Evolutionary conservation across 2,888 invertebrate species (phyloP).

Genomic region (Drosophila monieri): DNA sequence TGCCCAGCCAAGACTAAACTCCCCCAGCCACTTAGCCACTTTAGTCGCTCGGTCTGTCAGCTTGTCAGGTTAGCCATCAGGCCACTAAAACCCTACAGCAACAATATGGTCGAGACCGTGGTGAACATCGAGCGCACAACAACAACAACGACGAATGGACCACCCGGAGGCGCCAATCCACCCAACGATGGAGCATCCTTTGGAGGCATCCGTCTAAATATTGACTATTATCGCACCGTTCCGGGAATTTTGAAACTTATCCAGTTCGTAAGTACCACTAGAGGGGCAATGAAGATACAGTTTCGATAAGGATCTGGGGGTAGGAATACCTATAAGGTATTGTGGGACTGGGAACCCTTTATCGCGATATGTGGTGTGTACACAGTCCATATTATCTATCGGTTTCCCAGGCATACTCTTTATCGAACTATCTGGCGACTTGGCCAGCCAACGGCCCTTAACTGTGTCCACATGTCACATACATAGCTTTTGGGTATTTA

Average conservation of each 20-base stretch:
- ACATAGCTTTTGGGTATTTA: too few species aligned
- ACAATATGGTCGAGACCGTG: conserved; percentile 93
- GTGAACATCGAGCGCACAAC: conserved; percentile 90
- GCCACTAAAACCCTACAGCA: conserved; percentile 31
- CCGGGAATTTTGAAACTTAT: conserved; percentile 92
- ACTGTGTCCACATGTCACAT: not conserved
- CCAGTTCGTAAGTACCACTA: conserved; percentile 90
- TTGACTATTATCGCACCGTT: conserved; percentile 91
- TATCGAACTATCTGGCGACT: not conserved
- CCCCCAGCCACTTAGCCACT: conserved; percentile 5
- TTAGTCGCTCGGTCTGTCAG: not conserved
- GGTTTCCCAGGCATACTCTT: not conserved
- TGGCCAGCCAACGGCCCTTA: conserved; percentile 1
- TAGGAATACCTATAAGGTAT: too few species aligned
- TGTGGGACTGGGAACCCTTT: not conserved
- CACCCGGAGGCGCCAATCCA: conserved; percentile 73
- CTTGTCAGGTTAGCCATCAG: conserved; percentile 1
- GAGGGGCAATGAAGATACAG: not conserved
- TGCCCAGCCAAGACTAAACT: conserved; percentile 30
- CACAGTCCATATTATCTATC: conserved; percentile 26
- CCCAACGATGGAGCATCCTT: conserved; percentile 84
- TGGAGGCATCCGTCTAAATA: conserved; percentile 90
- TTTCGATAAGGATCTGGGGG: too few species aligned
- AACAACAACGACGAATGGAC: conserved; percentile 80
- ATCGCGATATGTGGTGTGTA: too few species aligned